Evolutionary conservation across 2,113 vertebrate species (phyloP).

Genomic region (Grallaria varia): DNA sequence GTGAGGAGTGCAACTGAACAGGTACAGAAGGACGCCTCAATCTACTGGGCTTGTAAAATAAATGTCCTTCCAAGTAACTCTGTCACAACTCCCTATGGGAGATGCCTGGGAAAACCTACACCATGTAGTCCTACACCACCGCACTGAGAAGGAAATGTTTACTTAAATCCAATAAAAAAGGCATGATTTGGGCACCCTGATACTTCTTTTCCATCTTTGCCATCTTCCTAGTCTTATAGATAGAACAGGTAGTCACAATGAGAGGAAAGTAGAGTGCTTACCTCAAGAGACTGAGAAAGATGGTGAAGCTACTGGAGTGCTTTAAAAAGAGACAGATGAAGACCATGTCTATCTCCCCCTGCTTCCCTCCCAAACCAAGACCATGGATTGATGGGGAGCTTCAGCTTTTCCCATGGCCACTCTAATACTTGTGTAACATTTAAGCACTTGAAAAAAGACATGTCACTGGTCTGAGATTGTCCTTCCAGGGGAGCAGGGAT

Average conservation of each 20-base stretch:
- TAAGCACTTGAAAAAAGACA: neutral
- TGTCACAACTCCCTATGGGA: neutral
- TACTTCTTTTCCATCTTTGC: neutral
- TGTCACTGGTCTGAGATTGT: neutral
- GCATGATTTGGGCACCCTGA: neutral
- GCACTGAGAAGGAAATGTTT: neutral
- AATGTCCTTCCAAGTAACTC: neutral
- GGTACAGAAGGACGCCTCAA: neutral
- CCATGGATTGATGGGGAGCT: neutral
- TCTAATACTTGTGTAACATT: neutral
- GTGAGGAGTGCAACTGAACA: neutral
- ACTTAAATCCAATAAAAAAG: neutral
- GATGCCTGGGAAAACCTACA: neutral
- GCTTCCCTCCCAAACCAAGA: neutral
- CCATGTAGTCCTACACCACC: neutral
- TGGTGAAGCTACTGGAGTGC: neutral
- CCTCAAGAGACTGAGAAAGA: neutral
- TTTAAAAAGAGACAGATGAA: neutral
- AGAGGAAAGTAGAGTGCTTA: neutral
- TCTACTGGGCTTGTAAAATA: neutral
- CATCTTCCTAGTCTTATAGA: neutral
- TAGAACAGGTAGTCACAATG: neutral
- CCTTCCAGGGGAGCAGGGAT: neutral
- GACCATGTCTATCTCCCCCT: neutral
- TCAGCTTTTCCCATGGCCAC: neutral